Percentiles rank a stretch among this genome's conserved stretches.
These are phyloP conservation scores for Drosophila ezoana DNA, from an alignment of 2,888 invertebrate species.

Conservation along the genomic window DNA sequence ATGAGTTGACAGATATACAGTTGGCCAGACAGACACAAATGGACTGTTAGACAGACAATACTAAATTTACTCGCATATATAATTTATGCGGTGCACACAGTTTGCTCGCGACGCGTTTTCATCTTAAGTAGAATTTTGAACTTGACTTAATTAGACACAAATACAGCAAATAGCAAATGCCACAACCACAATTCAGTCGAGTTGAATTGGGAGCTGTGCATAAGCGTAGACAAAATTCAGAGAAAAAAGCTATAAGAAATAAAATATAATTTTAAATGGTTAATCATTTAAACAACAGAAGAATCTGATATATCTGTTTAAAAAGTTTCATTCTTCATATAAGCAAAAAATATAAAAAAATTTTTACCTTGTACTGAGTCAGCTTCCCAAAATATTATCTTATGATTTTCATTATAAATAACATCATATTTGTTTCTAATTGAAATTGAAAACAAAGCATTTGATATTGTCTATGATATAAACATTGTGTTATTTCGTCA, in stretches of 20 bases:
- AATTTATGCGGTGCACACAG: constrained; percentile 66
- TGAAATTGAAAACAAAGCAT: too few species aligned
- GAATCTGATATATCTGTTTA: too few species aligned
- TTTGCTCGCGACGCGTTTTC: constrained; percentile 42
- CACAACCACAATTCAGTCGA: constrained; percentile 43
- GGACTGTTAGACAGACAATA: constrained; percentile 3
- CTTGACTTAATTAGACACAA: constrained; percentile 73
- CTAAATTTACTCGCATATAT: constrained; percentile 23
- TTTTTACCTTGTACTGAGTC: neutral
- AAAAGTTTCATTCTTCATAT: too few species aligned
- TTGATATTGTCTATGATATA: too few species aligned
- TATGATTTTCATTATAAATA: too few species aligned
- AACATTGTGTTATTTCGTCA: too few species aligned
- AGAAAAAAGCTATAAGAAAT: neutral
- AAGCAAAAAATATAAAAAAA: neutral
- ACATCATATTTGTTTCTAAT: too few species aligned
- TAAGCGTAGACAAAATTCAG: neutral
- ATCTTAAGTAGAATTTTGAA: constrained; percentile 64
- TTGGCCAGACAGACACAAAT: constrained; percentile 2
- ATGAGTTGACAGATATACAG: neutral
- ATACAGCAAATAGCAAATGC: constrained; percentile 56
- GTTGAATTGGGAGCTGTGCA: constrained; percentile 3
- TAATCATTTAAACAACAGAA: neutral
- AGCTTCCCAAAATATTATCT: too few species aligned
- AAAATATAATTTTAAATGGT: neutral